Conservation (phyloP, 2,113 vertebrate species). For the Mixornis gularis region DNA sequence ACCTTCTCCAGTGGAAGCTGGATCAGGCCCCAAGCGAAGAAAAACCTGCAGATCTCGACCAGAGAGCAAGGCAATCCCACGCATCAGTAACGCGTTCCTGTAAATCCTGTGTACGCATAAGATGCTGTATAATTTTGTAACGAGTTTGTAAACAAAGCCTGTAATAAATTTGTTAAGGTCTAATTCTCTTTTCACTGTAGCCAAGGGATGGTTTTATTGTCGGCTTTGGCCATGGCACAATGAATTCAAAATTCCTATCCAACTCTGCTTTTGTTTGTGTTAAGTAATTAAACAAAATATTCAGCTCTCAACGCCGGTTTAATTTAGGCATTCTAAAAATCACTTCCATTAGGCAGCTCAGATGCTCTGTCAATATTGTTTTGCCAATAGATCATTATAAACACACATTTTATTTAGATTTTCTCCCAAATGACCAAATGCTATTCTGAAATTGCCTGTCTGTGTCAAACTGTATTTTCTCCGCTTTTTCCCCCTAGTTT, state of each 20-base stretch:
- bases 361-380: conserved; percentile 30
- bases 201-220: background rate
- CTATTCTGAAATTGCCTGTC: background rate
- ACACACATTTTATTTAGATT: conserved; percentile 23
- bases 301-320: background rate
- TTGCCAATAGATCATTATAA: conserved; percentile 33
- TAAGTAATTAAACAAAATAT: background rate
- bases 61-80: background rate
- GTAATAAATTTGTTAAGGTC: conserved; percentile 54
- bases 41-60: background rate
- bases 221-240: background rate
- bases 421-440: background rate
- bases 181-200: conserved; percentile 13
- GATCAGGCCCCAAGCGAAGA: background rate
- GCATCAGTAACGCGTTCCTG: background rate
- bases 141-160: conserved; percentile 48
- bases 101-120: conserved; percentile 24
- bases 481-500: background rate
- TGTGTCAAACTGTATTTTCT: conserved; percentile 36
- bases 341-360: conserved; percentile 4
- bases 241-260: background rate
- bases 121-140: conserved; percentile 61
- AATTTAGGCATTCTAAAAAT: background rate
- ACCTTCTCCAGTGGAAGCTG: background rate
- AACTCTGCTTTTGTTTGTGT: background rate